Percentiles rank a stretch among this genome's conserved stretches.
phyloP scores from a whole-genome alignment of 1,140 invertebrate genomes.

The Macrobrachium rosenbergii region DNA sequence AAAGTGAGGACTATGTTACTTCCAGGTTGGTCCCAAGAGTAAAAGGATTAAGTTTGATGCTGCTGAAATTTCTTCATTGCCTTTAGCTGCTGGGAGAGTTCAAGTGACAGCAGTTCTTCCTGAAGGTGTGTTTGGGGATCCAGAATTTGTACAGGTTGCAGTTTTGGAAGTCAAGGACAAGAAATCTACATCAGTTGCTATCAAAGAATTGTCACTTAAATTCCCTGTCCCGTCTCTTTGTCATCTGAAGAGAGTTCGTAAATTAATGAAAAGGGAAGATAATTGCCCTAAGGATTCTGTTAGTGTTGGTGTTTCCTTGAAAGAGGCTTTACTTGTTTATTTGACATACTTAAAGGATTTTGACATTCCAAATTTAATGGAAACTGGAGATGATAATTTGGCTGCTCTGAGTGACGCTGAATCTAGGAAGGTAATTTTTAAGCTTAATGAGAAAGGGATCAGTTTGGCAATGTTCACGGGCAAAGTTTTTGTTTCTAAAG shows the following conservation, averaged over 20 bases:
- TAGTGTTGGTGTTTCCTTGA: no score
- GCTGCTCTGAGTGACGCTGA: conserved; percentile 1
- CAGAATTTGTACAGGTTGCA: conserved; percentile 39
- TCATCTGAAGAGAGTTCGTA: conserved; percentile 61
- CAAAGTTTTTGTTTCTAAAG: conserved; percentile 38
- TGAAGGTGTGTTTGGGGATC: conserved; percentile 43
- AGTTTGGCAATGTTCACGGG: conserved; percentile 21
- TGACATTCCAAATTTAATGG: conserved; percentile 30
- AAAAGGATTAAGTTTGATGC: conserved; percentile 39
- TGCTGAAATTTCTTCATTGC: background rate
- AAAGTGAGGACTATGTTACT: conserved; percentile 50
- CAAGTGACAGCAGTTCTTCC: conserved; percentile 46
- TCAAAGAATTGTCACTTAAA: conserved; percentile 47
- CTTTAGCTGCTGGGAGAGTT: conserved; percentile 15
- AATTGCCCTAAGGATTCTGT: no score
- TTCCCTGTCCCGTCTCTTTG: conserved; percentile 56
- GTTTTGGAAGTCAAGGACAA: conserved; percentile 49
- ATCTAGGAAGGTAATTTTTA: background rate
- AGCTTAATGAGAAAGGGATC: conserved; percentile 30
- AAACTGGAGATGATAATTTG: conserved; percentile 16
- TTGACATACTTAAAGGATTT: conserved; percentile 33
- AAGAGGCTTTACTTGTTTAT: conserved; percentile 18
- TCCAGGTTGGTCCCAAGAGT: conserved; percentile 43
- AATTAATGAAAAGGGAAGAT: background rate
- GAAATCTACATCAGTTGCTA: conserved; percentile 43